Evolutionary conservation across 2,888 invertebrate species (phyloP).

Genomic region (Desoria tigrina): DNA sequence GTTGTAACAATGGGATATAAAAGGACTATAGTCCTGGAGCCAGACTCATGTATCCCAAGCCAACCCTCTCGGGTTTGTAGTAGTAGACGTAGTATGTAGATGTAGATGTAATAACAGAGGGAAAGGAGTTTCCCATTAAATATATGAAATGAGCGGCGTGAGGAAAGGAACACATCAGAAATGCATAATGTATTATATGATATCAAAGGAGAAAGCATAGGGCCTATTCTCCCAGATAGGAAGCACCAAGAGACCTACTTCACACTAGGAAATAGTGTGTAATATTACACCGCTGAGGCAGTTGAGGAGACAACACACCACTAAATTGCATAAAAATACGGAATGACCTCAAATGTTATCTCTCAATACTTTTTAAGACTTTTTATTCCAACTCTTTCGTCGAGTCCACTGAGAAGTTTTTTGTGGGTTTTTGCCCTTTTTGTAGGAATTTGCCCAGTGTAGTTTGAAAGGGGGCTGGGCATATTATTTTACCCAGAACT

Average conservation of each 20-base stretch:
- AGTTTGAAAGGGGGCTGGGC: too few species aligned
- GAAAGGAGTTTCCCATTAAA: conserved; percentile 27
- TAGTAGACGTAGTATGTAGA: too few species aligned
- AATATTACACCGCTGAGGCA: neutral
- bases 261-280: neutral
- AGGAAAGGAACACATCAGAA: conserved; percentile 23
- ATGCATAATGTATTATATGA: conserved; percentile 42
- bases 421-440: too few species aligned
- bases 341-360: conserved; percentile 3
- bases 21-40: too few species aligned
- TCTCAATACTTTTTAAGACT: neutral
- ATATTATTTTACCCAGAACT: too few species aligned
- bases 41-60: too few species aligned
- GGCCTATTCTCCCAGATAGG: conserved; percentile 5
- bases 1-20: too few species aligned
- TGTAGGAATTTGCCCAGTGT: too few species aligned
- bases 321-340: conserved; percentile 14
- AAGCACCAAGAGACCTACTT: conserved; percentile 5
- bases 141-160: conserved; percentile 26
- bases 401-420: too few species aligned
- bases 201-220: conserved; percentile 23
- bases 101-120: conserved; percentile 3
- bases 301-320: conserved; percentile 13
- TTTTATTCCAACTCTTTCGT: too few species aligned
- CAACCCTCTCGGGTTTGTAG: too few species aligned